phyloP scores from a whole-genome alignment of 1,140 invertebrate genomes.

The Drosophila murphyi region DNA sequence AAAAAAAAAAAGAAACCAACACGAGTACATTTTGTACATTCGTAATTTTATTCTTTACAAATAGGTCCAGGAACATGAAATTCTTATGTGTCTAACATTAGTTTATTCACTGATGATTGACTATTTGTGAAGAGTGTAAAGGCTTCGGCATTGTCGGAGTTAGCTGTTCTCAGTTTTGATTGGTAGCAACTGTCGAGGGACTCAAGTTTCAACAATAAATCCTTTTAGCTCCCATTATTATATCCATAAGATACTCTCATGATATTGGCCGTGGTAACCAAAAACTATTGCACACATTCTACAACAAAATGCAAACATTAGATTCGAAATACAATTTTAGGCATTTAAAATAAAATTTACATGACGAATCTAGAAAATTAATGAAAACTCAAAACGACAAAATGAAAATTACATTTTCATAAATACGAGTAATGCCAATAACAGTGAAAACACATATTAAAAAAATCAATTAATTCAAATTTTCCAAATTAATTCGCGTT shows the following conservation, averaged over 20 bases:
- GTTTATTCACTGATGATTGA: slow-evolving; percentile 35
- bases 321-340: slow-evolving; percentile 65
- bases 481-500: slow-evolving; percentile 72
- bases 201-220: slow-evolving; percentile 80
- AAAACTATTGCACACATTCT: slow-evolving; percentile 48
- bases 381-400: slow-evolving; percentile 24
- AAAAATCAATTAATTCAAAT: slow-evolving; percentile 50
- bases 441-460: slow-evolving; percentile 20
- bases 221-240: slow-evolving; percentile 63
- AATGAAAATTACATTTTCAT: slow-evolving; percentile 9
- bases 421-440: slow-evolving; percentile 20
- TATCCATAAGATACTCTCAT: slow-evolving; percentile 28
- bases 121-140: slow-evolving; percentile 37
- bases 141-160: slow-evolving; percentile 39
- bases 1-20: not conserved
- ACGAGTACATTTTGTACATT: slow-evolving; percentile 9
- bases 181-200: slow-evolving; percentile 69
- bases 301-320: slow-evolving; percentile 40
- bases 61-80: not conserved
- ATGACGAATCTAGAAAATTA: slow-evolving; percentile 51
- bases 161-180: slow-evolving; percentile 28
- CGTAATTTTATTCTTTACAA: slow-evolving; percentile 26
- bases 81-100: slow-evolving; percentile 8
- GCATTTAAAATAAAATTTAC: slow-evolving; percentile 79
- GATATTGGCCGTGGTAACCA: slow-evolving; percentile 34